Evolutionary conservation across 2,888 invertebrate species (phyloP), one percentile per base, ranked within the genome.

Genomic region (Listrodromus nycthemerus): DNA sequence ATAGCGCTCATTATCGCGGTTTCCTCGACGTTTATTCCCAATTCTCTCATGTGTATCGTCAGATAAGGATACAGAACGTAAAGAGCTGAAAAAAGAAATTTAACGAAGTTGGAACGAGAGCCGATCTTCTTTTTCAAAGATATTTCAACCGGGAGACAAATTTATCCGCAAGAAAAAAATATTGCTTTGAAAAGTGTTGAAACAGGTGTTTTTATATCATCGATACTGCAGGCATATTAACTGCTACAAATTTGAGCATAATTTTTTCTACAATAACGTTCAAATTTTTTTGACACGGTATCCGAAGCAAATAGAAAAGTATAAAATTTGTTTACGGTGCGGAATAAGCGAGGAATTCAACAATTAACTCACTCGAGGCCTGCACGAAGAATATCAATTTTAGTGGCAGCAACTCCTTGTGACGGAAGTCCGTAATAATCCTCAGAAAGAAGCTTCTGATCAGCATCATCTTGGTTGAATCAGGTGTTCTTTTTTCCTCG

Each of bases 1-100:
- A 97, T 95, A 0, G 97, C 96, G 0, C 96, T 96, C 96, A 97
- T 97, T 89, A 97, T 96, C 61, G 97, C 97, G 4, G 97, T 96
- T 94, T 97, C 97, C 93, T 96, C 96, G 76, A 96, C 96, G 90
- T 95, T 96, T 92, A 97, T 96, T 69, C 97, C 97, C 88, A 97
- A 93, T 91, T 96, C 96, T 80, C 96, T 94, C 96, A 97, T 96
- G 92, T 97, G 97, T 87, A 97, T 96, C 69, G 97, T 97, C 91
- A 97, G 93, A 94, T 97, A 97, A 5, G 97, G 97, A 92, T 97
- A 97, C 84, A 97, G 93, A 69, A 97, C 97, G 91, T 96, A 95
- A 75, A 97, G 94, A 27, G 97, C 97, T 97, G 92, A 52, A 45
- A 78, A 83, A 30, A 45, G 6, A 4, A 41, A 19, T 67, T 71